A percentile compares a stretch with the other conserved stretches of the same genome.
Evolutionary conservation across 2,797 vertebrate species (phyloP).

Genomic region (Orientallactaga sibirica): DNA sequence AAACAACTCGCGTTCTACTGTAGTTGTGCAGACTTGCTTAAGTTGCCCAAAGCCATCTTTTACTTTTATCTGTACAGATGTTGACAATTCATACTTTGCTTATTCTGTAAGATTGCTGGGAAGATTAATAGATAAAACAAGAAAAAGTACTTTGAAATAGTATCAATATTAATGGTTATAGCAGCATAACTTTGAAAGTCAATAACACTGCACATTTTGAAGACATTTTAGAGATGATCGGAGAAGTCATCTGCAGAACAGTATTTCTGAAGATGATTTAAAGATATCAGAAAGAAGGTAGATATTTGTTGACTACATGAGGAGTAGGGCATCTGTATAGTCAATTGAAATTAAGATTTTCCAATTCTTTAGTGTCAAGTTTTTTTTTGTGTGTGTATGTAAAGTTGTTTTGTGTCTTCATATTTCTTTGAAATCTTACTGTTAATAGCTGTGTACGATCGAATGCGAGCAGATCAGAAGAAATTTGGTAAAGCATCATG

Average conservation of each 20-base stretch:
- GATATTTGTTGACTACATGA: background rate
- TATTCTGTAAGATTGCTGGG: background rate
- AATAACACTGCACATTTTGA: background rate
- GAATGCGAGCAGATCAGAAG: slow-evolving; percentile 97
- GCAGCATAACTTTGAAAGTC: background rate
- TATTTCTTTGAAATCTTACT: slow-evolving; percentile 59
- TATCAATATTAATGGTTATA: background rate
- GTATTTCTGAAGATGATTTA: slow-evolving; percentile 57
- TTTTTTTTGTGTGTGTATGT: background rate
- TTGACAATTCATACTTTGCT: background rate
- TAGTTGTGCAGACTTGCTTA: background rate
- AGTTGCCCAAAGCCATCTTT: background rate
- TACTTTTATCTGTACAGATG: background rate
- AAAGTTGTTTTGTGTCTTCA: slow-evolving; percentile 44
- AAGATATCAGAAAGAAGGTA: background rate
- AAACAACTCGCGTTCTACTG: background rate
- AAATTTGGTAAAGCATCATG: slow-evolving; percentile 97
- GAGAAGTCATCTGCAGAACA: background rate
- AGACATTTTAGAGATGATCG: background rate
- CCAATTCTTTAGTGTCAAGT: slow-evolving; percentile 1
- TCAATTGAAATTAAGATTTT: slow-evolving; percentile 23
- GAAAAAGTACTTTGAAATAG: slow-evolving; percentile 21
- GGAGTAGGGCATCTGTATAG: background rate
- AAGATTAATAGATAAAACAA: slow-evolving; percentile 21
- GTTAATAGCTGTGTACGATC: slow-evolving; percentile 93